Evolutionary conservation across 2,888 invertebrate species (phyloP).

Genomic region (Smittia aterrima): DNA sequence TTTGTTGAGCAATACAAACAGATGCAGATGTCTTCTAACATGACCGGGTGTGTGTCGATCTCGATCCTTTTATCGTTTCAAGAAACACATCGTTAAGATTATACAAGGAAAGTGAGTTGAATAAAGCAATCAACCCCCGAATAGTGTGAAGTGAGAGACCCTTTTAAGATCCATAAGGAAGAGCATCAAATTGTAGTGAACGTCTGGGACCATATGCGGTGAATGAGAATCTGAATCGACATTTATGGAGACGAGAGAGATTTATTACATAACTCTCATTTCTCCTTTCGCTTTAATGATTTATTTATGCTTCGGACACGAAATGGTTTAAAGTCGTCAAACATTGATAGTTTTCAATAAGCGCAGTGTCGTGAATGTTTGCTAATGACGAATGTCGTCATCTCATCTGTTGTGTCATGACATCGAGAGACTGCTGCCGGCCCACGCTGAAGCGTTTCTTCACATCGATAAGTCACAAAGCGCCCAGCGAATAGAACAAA

Average conservation of each 20-base stretch:
- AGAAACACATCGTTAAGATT: constrained; percentile 23
- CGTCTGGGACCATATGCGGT: constrained; percentile 15
- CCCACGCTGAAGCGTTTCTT: no score
- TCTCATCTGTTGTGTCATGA: background rate
- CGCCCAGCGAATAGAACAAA: no score
- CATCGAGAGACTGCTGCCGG: no score
- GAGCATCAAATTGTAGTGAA: background rate
- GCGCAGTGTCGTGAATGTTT: background rate
- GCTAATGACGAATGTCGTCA: background rate
- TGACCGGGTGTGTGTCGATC: background rate
- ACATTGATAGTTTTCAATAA: background rate
- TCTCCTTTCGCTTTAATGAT: constrained; percentile 14
- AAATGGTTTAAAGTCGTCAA: constrained; percentile 10
- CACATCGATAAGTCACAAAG: no score
- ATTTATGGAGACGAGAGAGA: constrained; percentile 1
- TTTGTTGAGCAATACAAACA: constrained; percentile 12
- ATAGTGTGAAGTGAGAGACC: constrained; percentile 1
- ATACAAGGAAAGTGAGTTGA: background rate
- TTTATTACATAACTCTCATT: constrained; percentile 21
- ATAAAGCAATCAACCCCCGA: constrained; percentile 10
- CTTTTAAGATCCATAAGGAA: background rate
- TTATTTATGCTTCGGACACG: constrained; percentile 17
- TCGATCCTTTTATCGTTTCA: background rate
- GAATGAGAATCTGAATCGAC: background rate
- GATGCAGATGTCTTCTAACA: constrained; percentile 17